Evolutionary conservation across 2,797 vertebrate species (phyloP).

Genomic region (Rhinella marina): DNA sequence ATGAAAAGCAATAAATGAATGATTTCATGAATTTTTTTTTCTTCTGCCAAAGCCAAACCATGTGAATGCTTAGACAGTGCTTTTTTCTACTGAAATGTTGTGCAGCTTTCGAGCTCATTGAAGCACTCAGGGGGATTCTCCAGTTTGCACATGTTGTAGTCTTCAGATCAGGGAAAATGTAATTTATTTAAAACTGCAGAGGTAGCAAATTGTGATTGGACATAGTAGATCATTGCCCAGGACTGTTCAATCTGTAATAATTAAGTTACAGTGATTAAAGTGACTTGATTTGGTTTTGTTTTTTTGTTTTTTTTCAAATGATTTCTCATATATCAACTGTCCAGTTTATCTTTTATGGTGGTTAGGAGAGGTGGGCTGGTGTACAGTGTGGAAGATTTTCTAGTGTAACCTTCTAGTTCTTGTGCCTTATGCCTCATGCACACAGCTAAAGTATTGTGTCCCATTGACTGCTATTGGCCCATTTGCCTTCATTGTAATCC

Average conservation of each 20-base stretch:
- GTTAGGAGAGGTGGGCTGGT: neutral
- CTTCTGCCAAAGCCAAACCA: conserved; percentile 36
- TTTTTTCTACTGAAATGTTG: conserved; percentile 31
- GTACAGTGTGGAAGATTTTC: neutral
- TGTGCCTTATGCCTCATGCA: too few species aligned
- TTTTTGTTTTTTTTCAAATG: neutral
- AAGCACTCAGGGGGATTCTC: conserved; percentile 36
- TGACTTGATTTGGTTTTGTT: neutral
- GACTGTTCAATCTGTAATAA: neutral
- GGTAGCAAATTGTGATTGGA: conserved; percentile 34
- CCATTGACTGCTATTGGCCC: too few species aligned
- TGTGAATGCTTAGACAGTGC: conserved; percentile 23
- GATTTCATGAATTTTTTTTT: conserved; percentile 54
- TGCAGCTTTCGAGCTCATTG: conserved; percentile 45
- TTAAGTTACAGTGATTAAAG: neutral
- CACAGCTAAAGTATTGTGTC: too few species aligned
- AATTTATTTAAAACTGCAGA: conserved; percentile 36
- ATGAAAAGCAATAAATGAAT: conserved; percentile 60
- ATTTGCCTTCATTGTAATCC: too few species aligned
- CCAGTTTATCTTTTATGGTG: neutral
- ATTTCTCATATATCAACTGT: neutral
- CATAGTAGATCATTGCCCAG: neutral
- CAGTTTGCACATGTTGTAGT: conserved; percentile 36
- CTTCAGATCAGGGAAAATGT: conserved; percentile 22
- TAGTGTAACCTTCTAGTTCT: too few species aligned